A percentile compares a stretch with the other conserved stretches of the same genome.
Evolutionary conservation across 2,797 vertebrate species (phyloP).

Genomic region (Pachyuromys duprasi): DNA sequence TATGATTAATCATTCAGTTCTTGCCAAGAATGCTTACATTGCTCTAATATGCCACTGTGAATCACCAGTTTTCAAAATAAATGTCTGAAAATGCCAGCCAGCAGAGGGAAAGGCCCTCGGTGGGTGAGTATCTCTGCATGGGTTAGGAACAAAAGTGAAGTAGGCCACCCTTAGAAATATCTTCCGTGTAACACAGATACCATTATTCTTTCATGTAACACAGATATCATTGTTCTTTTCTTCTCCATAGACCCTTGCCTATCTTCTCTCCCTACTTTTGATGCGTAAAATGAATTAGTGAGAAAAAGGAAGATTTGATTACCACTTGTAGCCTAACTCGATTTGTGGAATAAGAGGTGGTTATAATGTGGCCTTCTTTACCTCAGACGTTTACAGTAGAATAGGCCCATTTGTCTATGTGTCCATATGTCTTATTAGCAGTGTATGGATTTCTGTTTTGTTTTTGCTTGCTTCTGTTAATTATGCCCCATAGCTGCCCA

Average conservation of each 20-base stretch:
- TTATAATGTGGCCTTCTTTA: neutral
- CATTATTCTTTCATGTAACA: no score
- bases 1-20: slow-evolving; percentile 57
- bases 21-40: slow-evolving; percentile 27
- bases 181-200: neutral
- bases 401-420: neutral
- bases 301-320: slow-evolving; percentile 21
- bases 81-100: neutral
- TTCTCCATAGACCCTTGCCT: neutral
- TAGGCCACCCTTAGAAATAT: neutral
- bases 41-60: neutral
- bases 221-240: neutral
- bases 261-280: neutral
- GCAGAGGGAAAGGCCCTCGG: neutral
- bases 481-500: neutral
- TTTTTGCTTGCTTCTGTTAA: neutral
- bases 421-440: neutral
- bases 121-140: neutral
- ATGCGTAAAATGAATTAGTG: neutral
- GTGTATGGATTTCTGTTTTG: neutral
- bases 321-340: neutral
- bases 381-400: neutral
- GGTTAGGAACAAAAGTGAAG: neutral
- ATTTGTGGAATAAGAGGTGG: neutral
- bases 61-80: slow-evolving; percentile 7